Evolutionary conservation across 2,797 vertebrate genomes (phyloP), one percentile per base, ranked within the genome.

Genomic region (Aeoliscus strigatus): DNA sequence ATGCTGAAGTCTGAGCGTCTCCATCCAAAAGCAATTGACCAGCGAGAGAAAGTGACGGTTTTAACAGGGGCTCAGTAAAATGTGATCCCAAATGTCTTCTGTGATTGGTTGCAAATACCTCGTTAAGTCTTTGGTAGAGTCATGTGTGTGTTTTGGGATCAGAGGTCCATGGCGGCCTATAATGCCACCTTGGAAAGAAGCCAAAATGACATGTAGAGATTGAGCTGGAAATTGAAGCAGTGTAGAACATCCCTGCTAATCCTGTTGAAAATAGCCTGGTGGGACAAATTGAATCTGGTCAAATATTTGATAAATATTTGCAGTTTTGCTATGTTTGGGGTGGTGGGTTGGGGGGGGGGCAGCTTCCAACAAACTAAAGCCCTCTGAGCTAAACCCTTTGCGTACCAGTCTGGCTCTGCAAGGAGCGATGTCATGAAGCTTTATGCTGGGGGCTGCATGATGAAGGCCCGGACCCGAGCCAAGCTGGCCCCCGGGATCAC

Each of bases 301-400:
- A 63, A 73, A 68, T 60, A 66, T 75, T 69, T 70, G 39, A 17
- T 54, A 66, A 73, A 75, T 65, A 61, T 72, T 73, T 66, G 36
- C 9, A n/a, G 31, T 18, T 6, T 25, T 16, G 34, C 1, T 31
- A 43, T 46, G 34, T 39, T 52, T 23, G n/a, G n/a, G n/a, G n/a
- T n/a, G n/a, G n/a, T n/a, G n/a, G n/a, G n/a, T n/a, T n/a, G n/a
- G n/a, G n/a, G n/a, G n/a, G n/a, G n/a, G n/a, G n/a, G n/a, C 17
- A 25, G 36, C 34, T 8, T 29, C 11, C 8, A 27, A 33, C 9
- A 15, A 31, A 37, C 36, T 16, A 49, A 49, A 29, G 14, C 46
- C 11, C 9, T 38, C 16, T 47, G 31, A 34, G 41, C 29, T 53
- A 49, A 70, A 45, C 26, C 43, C 18, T 15, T n/a, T 10, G 31